Conservation (phyloP, 1,140 invertebrate genomes). For the Stratiolaelaps scimitus region DNA sequence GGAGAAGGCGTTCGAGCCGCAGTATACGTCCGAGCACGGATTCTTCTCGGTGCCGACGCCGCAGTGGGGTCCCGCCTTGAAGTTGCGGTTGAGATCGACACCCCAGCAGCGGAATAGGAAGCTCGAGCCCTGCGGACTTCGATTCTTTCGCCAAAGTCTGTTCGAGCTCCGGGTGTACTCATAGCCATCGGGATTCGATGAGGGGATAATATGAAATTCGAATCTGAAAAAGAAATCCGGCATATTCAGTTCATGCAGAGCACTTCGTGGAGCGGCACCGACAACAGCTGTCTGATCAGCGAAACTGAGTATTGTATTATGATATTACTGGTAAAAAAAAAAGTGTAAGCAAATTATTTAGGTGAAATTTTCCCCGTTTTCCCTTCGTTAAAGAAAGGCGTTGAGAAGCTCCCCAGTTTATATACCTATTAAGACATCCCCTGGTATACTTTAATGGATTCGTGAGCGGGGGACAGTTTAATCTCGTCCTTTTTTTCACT, state of each 20-base stretch:
- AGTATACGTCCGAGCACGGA: slow-evolving; percentile 33
- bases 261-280: no score
- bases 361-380: no score
- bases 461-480: no score
- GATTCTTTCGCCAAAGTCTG: slow-evolving; percentile 36
- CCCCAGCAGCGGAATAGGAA: slow-evolving; percentile 29
- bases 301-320: background rate
- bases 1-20: slow-evolving; percentile 38
- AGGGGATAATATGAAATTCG: slow-evolving; percentile 36
- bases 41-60: background rate
- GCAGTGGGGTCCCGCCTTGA: slow-evolving; percentile 26
- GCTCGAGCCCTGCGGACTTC: slow-evolving; percentile 28
- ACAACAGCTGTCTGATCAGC: background rate
- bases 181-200: slow-evolving; percentile 36
- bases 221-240: slow-evolving; percentile 16
- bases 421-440: no score
- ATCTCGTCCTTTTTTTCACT: no score
- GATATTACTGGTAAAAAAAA: background rate
- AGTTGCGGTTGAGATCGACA: slow-evolving; percentile 38
- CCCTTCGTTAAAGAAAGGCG: no score
- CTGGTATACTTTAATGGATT: no score
- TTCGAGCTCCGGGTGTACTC: slow-evolving; percentile 36
- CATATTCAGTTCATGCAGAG: background rate
- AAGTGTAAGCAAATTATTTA: no score
- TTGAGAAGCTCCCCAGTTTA: no score